Base-by-base conservation (phyloP, 2,797 vertebrate species). In the Meda fulgida region DNA sequence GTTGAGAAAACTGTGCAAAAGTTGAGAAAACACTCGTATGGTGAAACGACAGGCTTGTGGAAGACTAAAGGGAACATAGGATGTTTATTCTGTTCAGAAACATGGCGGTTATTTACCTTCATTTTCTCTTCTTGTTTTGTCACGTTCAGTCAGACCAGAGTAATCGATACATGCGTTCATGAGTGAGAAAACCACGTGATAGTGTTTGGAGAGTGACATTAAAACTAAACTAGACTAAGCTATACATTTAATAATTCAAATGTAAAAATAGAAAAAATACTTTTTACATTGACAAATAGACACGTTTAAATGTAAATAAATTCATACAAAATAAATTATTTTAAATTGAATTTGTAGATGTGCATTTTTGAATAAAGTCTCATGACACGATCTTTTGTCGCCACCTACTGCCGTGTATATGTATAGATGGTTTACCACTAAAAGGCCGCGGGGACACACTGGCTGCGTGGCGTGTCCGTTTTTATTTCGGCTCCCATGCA, bases 101-200 rank as follows among this genome's bases (percentile, higher is more conserved):
- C 67, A 36, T 0, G 21, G 34, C 31, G 23, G 46, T n/a, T 38
- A 69, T 69, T 69, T 80, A 80, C 78, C 43, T 67, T 46, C 0
- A 7, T 34, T 26, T 69, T 34, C 46, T n/a, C 21, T 5, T 65
- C 63, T 80, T 69, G 78, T 80, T 48, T 80, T 53, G 63, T 80
- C 43, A 31, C 1, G 26, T 18, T 80, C 63, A 69, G 29, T 19
- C 78, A 80, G 78, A 69, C 78, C 46, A 80, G 78, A 38, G 78
- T 53, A 80, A 80, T 80, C 65, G 65, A 80, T 80, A 26, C 65
- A 9, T 18, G 78, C 53, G 58, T 55, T 65, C 58, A 23, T 18
- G 78, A 53, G 19, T 48, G 38, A 8, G 18, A 55, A n/a, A 40
- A 40, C 14, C 75, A 29, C 76, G 76, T 60, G 76, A 78, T 19